Evolutionary conservation across 1,140 invertebrate genomes (phyloP).

Genomic region (Drosophila tani): DNA sequence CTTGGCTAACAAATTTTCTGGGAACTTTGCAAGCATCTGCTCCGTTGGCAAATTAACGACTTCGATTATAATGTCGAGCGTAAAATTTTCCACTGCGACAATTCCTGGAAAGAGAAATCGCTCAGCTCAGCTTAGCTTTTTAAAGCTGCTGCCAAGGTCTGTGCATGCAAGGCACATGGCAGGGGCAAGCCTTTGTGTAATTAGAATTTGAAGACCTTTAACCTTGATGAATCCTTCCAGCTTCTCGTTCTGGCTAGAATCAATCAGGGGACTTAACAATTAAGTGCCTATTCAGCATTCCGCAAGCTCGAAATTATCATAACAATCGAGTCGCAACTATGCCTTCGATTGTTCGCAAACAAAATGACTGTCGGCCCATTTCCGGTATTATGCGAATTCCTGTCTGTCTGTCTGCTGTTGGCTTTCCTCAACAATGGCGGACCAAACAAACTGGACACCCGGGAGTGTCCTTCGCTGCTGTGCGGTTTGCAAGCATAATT

Average conservation of each 20-base stretch:
- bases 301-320: slow-evolving; percentile 18
- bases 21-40: slow-evolving; percentile 28
- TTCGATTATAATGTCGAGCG: slow-evolving; percentile 47
- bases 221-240: neutral
- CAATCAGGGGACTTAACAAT: slow-evolving; percentile 27
- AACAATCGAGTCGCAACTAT: slow-evolving; percentile 29
- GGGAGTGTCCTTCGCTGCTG: slow-evolving; percentile 3
- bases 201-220: neutral
- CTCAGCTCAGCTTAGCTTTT: slow-evolving; percentile 2
- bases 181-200: neutral
- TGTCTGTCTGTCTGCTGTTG: slow-evolving; percentile 6
- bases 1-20: slow-evolving; percentile 5
- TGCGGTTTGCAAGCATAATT: slow-evolving; percentile 54
- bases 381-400: slow-evolving; percentile 23
- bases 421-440: slow-evolving; percentile 11
- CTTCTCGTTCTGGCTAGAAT: neutral
- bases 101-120: neutral
- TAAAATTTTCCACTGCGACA: slow-evolving; percentile 8
- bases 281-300: slow-evolving; percentile 30
- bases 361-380: slow-evolving; percentile 39
- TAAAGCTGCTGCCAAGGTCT: slow-evolving; percentile 4
- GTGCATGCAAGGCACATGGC: neutral
- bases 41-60: slow-evolving; percentile 51
- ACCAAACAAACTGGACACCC: slow-evolving; percentile 34
- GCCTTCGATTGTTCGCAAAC: slow-evolving; percentile 18